phyloP scores from a whole-genome alignment of 2,797 vertebrate genomes.

The Scleropages formosus region DNA sequence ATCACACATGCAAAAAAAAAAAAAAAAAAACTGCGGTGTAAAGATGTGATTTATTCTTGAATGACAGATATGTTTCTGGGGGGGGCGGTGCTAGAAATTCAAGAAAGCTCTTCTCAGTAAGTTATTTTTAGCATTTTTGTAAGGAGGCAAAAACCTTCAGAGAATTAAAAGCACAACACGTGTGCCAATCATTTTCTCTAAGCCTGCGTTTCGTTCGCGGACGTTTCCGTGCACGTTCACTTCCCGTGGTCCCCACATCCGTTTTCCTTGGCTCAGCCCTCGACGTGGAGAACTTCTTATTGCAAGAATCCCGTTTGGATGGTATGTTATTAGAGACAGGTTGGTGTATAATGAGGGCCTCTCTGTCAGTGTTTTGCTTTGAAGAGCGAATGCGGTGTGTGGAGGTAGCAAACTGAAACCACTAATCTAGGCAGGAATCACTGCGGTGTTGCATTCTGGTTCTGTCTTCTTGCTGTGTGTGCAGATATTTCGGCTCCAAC shows the following conservation, averaged over 20 bases:
- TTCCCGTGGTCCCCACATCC: background rate
- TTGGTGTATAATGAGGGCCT: background rate
- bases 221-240: conserved; percentile 26
- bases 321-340: conserved; percentile 17
- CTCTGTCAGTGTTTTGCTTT: conserved; percentile 35
- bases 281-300: background rate
- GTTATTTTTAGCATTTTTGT: background rate
- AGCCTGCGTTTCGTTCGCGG: conserved; percentile 1
- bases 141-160: conserved; percentile 9
- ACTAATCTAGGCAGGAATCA: conserved; percentile 36
- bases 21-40: no score
- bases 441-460: conserved; percentile 35
- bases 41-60: conserved; percentile 40
- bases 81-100: background rate
- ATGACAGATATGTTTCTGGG: conserved; percentile 22
- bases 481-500: conserved; percentile 23
- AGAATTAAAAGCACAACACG: conserved; percentile 37
- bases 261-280: background rate
- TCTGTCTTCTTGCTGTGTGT: conserved; percentile 36
- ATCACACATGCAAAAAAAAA: conserved; percentile 47
- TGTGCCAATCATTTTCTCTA: background rate
- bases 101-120: background rate
- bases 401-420: conserved; percentile 34
- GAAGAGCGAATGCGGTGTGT: conserved; percentile 26
- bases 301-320: background rate